Percentiles rank a stretch among this genome's conserved stretches.
phyloP scores from a whole-genome alignment of 53 echinoderm and acorn worm genomes.

The Holothuria leucospilota region DNA sequence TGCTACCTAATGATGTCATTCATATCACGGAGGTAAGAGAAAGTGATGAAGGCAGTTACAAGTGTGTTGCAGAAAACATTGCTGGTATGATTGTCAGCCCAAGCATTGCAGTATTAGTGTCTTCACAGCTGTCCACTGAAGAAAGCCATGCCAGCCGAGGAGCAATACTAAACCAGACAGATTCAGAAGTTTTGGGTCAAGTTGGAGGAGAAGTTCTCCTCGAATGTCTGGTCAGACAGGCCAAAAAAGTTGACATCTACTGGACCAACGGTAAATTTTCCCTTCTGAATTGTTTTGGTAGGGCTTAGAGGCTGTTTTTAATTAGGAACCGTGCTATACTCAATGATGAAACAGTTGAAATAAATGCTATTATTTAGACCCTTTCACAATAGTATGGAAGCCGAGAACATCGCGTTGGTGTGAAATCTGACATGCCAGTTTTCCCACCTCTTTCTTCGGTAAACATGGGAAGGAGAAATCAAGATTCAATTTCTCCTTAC shows the following conservation, averaged over 20 bases:
- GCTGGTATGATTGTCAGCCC: background rate
- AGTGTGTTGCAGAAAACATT: background rate
- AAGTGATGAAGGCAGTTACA: background rate
- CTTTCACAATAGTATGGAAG: no score
- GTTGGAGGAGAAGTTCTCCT: background rate
- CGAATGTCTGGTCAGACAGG: constrained; percentile 4
- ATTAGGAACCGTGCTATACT: no score
- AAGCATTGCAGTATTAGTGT: background rate
- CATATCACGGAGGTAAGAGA: background rate
- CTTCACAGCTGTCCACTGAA: background rate
- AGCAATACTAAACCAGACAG: background rate
- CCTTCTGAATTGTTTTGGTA: no score
- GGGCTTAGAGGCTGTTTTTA: no score
- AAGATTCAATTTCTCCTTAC: no score
- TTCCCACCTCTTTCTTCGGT: no score
- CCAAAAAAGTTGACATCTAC: background rate
- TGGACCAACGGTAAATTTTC: constrained; percentile 24
- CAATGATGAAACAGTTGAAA: no score
- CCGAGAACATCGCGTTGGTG: no score
- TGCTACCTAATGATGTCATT: constrained; percentile 12
- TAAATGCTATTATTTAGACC: no score
- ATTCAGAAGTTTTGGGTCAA: background rate
- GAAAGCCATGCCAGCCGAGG: background rate
- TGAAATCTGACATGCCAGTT: no score
- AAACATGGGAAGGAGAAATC: no score